Percentiles rank a stretch among this genome's conserved stretches.
Evolutionary conservation across 2,797 vertebrate genomes (phyloP).

Genomic region (Eulemur rubriventer): DNA sequence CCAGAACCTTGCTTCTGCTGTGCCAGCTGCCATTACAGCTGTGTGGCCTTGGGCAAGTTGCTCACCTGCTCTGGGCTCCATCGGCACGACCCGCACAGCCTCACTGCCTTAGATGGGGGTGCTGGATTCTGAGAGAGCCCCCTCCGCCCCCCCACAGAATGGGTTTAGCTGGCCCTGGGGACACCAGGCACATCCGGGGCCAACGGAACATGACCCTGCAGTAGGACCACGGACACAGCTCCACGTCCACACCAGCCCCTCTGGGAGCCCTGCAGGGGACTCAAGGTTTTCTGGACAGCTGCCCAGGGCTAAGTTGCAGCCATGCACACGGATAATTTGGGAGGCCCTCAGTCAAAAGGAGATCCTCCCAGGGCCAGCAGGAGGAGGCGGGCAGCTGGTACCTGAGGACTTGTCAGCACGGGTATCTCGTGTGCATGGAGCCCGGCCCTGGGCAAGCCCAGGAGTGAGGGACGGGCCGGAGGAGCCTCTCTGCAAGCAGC

Average conservation of each 20-base stretch:
- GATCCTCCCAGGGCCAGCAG: no score
- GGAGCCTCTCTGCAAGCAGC: no score
- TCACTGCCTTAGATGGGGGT: background rate
- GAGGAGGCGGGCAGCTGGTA: no score
- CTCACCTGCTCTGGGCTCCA: background rate
- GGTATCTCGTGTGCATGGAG: no score
- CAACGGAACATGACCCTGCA: background rate
- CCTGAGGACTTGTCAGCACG: no score
- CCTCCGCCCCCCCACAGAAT: background rate
- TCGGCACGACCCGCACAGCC: background rate
- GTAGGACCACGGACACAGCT: background rate
- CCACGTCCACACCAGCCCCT: background rate
- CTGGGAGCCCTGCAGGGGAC: background rate
- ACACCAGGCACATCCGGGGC: background rate
- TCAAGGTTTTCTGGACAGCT: background rate
- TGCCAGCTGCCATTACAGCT: rapidly evolving
- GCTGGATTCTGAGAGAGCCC: background rate
- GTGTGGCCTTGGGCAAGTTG: background rate
- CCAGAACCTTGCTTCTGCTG: rapidly evolving
- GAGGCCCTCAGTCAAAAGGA: no score
- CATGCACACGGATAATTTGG: no score
- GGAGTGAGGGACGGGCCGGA: no score
- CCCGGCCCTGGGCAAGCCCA: no score
- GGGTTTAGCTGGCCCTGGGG: background rate
- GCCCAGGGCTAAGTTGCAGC: no score